Percentiles rank a stretch among this genome's conserved stretches.
Conservation (phyloP, 2,113 vertebrate species). For the Halichoerus grypus region DNA sequence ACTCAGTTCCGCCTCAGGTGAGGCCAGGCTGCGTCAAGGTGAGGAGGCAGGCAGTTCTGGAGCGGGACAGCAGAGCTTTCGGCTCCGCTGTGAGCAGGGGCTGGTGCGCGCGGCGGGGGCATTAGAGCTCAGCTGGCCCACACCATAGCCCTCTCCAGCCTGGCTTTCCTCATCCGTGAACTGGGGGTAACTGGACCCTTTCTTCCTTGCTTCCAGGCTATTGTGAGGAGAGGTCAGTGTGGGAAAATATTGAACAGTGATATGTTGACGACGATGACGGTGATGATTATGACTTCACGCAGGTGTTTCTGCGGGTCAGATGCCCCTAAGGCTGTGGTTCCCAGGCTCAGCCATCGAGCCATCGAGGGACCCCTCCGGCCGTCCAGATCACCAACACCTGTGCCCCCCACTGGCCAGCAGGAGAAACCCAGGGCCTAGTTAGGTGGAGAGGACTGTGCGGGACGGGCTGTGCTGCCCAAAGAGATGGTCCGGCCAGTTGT, state of each 20-base stretch:
- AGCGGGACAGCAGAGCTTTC: not conserved
- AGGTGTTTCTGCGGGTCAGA: not conserved
- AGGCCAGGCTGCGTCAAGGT: not conserved
- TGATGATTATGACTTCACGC: not conserved
- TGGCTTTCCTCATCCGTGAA: not conserved
- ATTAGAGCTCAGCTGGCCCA: no score
- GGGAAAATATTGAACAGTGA: not conserved
- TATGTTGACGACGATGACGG: not conserved
- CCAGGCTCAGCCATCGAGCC: not conserved
- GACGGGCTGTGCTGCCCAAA: not conserved
- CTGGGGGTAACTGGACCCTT: not conserved
- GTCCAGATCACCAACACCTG: not conserved
- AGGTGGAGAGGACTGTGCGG: not conserved
- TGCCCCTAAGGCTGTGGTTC: not conserved
- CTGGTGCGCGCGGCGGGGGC: accelerated
- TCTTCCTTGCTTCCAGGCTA: not conserved
- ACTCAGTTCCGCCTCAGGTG: not conserved
- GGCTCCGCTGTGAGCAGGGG: not conserved
- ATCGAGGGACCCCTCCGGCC: not conserved
- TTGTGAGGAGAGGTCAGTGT: not conserved
- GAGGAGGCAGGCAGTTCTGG: not conserved
- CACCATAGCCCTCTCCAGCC: not conserved
- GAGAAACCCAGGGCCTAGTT: not conserved
- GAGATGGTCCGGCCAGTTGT: not conserved
- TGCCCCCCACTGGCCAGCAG: not conserved